Evolutionary conservation across 2,113 vertebrate species (phyloP).

Genomic region (Cisticola juncidis): DNA sequence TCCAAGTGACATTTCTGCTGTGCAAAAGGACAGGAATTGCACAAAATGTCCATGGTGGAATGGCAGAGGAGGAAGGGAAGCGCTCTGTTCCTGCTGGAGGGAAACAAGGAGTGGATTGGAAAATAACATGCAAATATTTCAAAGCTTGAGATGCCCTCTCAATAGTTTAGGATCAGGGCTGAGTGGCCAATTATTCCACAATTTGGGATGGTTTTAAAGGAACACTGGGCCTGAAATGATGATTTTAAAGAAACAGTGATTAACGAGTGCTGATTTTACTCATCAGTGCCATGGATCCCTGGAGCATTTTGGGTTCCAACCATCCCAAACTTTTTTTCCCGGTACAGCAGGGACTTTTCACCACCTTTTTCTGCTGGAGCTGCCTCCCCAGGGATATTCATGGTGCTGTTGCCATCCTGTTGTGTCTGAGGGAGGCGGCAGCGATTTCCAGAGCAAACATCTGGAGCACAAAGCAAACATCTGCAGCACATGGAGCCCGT

Average conservation of each 20-base stretch:
- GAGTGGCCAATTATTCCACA: neutral
- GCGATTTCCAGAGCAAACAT: constrained; percentile 66
- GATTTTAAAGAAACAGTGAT: neutral
- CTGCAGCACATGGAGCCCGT: neutral
- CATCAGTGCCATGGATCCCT: fast-evolving
- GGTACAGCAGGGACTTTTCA: constrained; percentile 30
- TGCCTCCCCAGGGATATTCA: neutral
- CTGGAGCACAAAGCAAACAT: too few relatives aligned
- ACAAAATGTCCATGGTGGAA: neutral
- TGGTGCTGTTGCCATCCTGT: constrained; percentile 62
- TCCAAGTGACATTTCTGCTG: neutral
- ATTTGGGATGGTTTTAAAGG: neutral
- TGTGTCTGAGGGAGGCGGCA: constrained; percentile 56
- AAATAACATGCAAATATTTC: fast-evolving
- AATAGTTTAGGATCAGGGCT: neutral
- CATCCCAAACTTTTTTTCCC: neutral
- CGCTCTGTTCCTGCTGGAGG: neutral
- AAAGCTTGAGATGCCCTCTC: neutral
- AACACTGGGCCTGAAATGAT: neutral
- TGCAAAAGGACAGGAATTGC: neutral
- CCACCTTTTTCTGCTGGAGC: constrained; percentile 34
- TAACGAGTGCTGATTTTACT: fast-evolving
- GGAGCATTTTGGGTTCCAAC: neutral
- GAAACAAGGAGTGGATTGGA: neutral
- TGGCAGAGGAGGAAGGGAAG: neutral